Evolutionary conservation across 2,797 vertebrate genomes (phyloP).

Genomic region (Clamator glandarius): DNA sequence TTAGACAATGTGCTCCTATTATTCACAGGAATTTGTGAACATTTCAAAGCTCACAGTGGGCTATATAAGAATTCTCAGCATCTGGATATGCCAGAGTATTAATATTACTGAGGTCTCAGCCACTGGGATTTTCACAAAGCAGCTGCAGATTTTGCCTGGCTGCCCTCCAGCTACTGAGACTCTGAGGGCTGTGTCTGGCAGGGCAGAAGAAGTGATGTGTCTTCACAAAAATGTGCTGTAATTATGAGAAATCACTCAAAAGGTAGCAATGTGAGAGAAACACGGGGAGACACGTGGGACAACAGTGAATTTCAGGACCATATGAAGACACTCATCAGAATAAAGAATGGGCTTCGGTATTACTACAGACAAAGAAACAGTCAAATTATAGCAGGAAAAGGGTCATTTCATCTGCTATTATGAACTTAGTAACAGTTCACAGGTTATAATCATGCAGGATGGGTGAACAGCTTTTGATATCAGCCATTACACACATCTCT

Average conservation of each 20-base stretch:
- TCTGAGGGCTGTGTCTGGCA: conserved; percentile 19
- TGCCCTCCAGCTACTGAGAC: conserved; percentile 14
- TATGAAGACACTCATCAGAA: neutral
- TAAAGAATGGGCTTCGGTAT: neutral
- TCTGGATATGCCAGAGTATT: neutral
- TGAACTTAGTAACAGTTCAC: neutral
- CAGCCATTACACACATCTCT: neutral
- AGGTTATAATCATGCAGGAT: neutral
- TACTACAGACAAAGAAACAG: neutral
- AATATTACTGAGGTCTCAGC: neutral
- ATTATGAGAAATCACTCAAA: conserved; percentile 5
- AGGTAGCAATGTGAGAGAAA: neutral
- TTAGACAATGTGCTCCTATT: neutral
- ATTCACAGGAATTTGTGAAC: neutral
- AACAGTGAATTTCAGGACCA: neutral
- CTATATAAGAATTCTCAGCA: neutral
- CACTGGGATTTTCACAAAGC: conserved; percentile 18
- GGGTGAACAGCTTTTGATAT: neutral
- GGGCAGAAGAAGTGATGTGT: neutral
- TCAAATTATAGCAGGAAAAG: neutral
- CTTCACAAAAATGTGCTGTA: neutral
- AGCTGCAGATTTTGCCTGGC: conserved; percentile 42
- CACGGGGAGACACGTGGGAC: neutral
- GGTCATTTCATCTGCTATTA: neutral
- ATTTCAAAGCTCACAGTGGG: neutral